Evolutionary conservation across 2,888 invertebrate genomes (phyloP).

Genomic region (Ormyrus rosae): DNA sequence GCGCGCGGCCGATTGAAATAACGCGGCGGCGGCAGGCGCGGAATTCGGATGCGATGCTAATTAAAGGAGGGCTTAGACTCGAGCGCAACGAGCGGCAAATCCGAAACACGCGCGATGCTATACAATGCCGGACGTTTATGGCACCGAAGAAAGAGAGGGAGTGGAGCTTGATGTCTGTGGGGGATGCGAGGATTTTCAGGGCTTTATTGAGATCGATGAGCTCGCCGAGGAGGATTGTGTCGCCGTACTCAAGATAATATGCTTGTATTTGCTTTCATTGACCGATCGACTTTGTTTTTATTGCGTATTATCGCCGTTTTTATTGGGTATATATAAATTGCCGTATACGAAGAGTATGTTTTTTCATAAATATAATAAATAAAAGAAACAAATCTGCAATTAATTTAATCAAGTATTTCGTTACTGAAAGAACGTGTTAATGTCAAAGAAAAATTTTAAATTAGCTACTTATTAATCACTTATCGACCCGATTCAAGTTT

Average conservation of each 20-base stretch:
- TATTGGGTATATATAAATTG: too few relatives aligned
- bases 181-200: constrained; percentile 21
- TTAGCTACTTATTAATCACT: too few relatives aligned
- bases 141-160: constrained; percentile 34
- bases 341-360: too few relatives aligned
- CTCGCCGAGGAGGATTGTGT: neutral
- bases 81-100: constrained; percentile 66
- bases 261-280: constrained; percentile 13
- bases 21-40: constrained; percentile 18
- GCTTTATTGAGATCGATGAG: constrained; percentile 27
- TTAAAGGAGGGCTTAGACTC: constrained; percentile 70
- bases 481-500: neutral
- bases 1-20: too few relatives aligned
- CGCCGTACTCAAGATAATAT: neutral
- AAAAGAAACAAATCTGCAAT: too few relatives aligned
- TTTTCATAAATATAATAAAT: too few relatives aligned
- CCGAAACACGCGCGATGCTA: constrained; percentile 67
- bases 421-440: too few relatives aligned
- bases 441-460: too few relatives aligned
- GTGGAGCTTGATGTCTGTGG: neutral
- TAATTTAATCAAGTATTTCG: too few relatives aligned
- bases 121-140: constrained; percentile 65
- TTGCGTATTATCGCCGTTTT: too few relatives aligned
- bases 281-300: constrained; percentile 4
- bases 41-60: constrained; percentile 70